A percentile compares a stretch with the other conserved stretches of the same genome.
These are phyloP conservation scores for Excalfactoria chinensis DNA, from an alignment of 2,113 vertebrate species.

Conservation along the genomic window DNA sequence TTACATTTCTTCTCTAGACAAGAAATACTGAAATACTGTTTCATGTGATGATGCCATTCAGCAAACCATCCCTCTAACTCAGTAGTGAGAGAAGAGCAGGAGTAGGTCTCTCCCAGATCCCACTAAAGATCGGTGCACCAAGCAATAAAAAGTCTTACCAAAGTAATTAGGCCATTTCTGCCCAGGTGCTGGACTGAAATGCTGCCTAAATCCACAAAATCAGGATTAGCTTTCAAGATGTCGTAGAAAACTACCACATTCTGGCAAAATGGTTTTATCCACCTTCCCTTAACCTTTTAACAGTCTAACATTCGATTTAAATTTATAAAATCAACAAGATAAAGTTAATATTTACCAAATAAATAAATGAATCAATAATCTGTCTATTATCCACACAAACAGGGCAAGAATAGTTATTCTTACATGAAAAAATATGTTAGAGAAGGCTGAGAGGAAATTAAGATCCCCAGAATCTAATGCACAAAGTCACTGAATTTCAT, in stretches of 20 bases:
- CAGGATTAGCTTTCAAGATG: background rate
- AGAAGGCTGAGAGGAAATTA: background rate
- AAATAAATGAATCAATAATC: no score
- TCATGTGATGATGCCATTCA: background rate
- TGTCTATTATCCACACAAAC: background rate
- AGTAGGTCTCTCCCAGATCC: rapidly evolving
- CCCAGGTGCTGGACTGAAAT: rapidly evolving
- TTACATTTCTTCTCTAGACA: background rate
- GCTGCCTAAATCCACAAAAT: background rate
- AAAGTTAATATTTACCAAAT: background rate
- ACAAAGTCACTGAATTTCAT: background rate
- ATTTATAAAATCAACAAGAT: background rate
- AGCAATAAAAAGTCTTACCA: rapidly evolving
- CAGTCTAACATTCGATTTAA: background rate
- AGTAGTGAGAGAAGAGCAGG: background rate
- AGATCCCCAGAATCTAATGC: background rate
- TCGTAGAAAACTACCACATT: background rate
- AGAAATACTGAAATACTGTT: background rate
- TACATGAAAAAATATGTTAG: background rate
- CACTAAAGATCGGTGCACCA: rapidly evolving
- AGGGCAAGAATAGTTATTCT: background rate
- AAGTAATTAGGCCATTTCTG: rapidly evolving
- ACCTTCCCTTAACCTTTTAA: background rate
- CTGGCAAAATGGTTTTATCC: background rate
- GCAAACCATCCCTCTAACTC: background rate